phyloP scores from a whole-genome alignment of 2,888 invertebrate species.

The Pachliopta kotzebuea region DNA sequence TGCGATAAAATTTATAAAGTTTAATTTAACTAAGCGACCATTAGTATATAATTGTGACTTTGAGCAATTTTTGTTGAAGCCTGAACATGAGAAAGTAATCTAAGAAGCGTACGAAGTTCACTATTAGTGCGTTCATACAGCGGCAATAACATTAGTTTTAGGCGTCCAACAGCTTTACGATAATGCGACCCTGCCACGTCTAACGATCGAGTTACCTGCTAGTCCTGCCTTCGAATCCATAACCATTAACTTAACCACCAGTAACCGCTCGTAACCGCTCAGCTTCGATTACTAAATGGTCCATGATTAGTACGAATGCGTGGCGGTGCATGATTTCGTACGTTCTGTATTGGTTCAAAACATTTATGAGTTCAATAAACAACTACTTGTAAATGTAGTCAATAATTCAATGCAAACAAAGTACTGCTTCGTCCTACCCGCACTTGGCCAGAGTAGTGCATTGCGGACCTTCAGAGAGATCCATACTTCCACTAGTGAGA shows the following conservation, averaged over 20 bases:
- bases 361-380: background rate
- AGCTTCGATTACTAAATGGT: conserved; percentile 22
- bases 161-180: conserved; percentile 23
- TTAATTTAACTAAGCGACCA: no score
- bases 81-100: conserved; percentile 24
- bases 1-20: no score
- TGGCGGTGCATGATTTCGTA: conserved; percentile 23
- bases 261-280: conserved; percentile 18
- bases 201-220: conserved; percentile 28
- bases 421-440: no score
- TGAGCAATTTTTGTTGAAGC: background rate
- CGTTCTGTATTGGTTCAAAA: conserved; percentile 16
- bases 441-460: no score
- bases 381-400: no score
- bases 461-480: no score
- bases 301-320: conserved; percentile 10
- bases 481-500: no score
- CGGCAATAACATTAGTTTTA: conserved; percentile 25
- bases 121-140: conserved; percentile 21
- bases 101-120: conserved; percentile 22
- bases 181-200: conserved; percentile 25
- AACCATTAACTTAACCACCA: conserved; percentile 26
- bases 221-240: conserved; percentile 26
- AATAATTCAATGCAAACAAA: no score
- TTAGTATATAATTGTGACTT: no score